Evolutionary conservation across 2,888 invertebrate species (phyloP), one percentile per base, ranked within the genome.

Genomic region (Drosophila mettleri): DNA sequence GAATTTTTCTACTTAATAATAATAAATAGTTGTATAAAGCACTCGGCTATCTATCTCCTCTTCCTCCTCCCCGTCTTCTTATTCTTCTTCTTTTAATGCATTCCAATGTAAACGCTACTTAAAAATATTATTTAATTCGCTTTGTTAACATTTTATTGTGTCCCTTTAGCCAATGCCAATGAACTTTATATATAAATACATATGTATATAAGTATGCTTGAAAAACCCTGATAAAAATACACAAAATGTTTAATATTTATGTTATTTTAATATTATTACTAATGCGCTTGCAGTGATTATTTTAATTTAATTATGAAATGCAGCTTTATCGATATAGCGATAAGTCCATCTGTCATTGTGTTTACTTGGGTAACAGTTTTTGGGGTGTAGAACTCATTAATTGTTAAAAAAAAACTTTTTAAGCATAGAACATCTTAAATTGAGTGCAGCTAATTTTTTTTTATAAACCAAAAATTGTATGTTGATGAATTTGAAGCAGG

Each of bases 11-110:
- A 49, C 16, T 24, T 34, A 33, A 45, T 16, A 24, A 45, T 16
- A 24, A 16, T 43, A 24, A 38, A 67, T 74, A 74, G 66, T 58
- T 67, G 59, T 38, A 36, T 33, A 39, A 54, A 51, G 57, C 74
- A 67, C 74, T 57, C 49, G 38, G 73, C 74, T 74, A 53, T 18
- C 16, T 45, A n/a, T 6, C 29, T 18, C 29, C 22, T 22, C 41
- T 22, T 43, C 41, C 22, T 2, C 20, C n/a, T 24, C 22, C n/a
- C 9, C 16, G n/a, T 31, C 31, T 31, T 31, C 31, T 31, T 31
- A 10, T 31, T 12, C 0, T 31, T 9, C 33, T 38, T 45, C 18
- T 16, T 33, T 51, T 34, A 49, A 49, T 22, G 38, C 53, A 22
- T 51, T 24, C 34, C 22, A 34, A 57, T 10, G 1, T 65, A 46